phyloP scores from a whole-genome alignment of 35 echinoderm and acorn worm species.

The Amphiura filiformis region DNA sequence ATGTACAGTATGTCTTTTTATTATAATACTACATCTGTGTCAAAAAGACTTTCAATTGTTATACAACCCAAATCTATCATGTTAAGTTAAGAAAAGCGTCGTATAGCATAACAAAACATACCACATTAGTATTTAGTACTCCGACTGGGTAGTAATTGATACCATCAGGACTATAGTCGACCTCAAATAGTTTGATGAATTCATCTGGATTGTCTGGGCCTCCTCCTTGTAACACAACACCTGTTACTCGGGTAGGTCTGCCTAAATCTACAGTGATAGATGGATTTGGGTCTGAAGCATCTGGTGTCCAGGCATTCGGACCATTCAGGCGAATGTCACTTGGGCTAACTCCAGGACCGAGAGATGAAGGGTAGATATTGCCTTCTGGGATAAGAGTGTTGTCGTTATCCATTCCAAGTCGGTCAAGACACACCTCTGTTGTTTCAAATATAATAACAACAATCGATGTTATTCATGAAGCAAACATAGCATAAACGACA shows the following conservation, averaged over 20 bases:
- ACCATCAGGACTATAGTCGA: slow-evolving; percentile 57
- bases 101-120: not conserved
- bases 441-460: too few species aligned
- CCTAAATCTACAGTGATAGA: slow-evolving; percentile 65
- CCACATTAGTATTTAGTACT: not conserved
- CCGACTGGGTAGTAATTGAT: slow-evolving; percentile 45
- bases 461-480: too few species aligned
- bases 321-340: not conserved
- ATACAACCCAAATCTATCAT: too few species aligned
- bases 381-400: not conserved
- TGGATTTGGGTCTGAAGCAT: slow-evolving; percentile 29
- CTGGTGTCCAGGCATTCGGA: slow-evolving; percentile 52
- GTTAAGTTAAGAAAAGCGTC: too few species aligned
- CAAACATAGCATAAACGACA: too few species aligned
- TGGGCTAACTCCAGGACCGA: not conserved
- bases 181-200: slow-evolving; percentile 56
- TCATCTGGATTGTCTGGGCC: slow-evolving; percentile 19
- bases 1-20: too few species aligned
- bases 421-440: not conserved
- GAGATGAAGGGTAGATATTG: not conserved
- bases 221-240: slow-evolving; percentile 64
- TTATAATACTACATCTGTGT: too few species aligned
- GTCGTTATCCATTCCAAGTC: not conserved
- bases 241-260: slow-evolving; percentile 47
- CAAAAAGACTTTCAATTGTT: too few species aligned